Evolutionary conservation across 2,888 invertebrate genomes (phyloP), one percentile per base, ranked within the genome.

Genomic region (Sphaerophoria taeniata): DNA sequence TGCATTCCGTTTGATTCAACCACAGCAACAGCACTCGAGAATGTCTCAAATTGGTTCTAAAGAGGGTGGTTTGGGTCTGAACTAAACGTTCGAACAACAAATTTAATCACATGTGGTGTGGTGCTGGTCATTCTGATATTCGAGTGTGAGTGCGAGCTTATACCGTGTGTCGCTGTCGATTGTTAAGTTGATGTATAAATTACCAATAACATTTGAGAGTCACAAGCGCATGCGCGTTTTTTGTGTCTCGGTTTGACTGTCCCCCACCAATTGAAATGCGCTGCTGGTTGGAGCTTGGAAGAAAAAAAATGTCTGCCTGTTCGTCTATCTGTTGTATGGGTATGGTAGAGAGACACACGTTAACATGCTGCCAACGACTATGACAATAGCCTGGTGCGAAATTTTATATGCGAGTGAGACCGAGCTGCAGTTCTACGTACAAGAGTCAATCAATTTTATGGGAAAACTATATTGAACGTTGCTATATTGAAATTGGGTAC

Each of bases 121-220:
- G 73, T 70, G 76, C 76, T 24, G 24, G 24, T 81, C 53, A 24
- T 69, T 79, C 43, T 24, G 0, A 43, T 45, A 9, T 9, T 9
- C 39, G 39, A 53, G 63, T 67, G 36, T 67, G n/a, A 56, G 56
- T 67, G 49, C 16, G 49, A 9, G 49, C 24, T 24, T 2, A n/a
- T n/a, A 24, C 24, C 24, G 24, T 24, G 24, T 24, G 24, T 24
- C 24, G 24, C 24, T 49, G 6, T 58, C 63, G 73, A 70, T 74
- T 67, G 67, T 71, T 61, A 79, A 80, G 79, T 79, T 67, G 76
- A 80, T 85, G 76, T 85, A 85, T 74, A 77, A 81, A 81, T 85
- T 81, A 77, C 85, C 85, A 85, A 85, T 85, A 85, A 85, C 76
- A 70, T 85, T 81, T 51, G 77, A 76, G 85, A 80, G 24, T 24